Percentiles rank a stretch among this genome's conserved stretches.
These are phyloP conservation scores for Diorhabda elongata DNA, from an alignment of 1,140 invertebrate genomes.

Conservation along the genomic window DNA sequence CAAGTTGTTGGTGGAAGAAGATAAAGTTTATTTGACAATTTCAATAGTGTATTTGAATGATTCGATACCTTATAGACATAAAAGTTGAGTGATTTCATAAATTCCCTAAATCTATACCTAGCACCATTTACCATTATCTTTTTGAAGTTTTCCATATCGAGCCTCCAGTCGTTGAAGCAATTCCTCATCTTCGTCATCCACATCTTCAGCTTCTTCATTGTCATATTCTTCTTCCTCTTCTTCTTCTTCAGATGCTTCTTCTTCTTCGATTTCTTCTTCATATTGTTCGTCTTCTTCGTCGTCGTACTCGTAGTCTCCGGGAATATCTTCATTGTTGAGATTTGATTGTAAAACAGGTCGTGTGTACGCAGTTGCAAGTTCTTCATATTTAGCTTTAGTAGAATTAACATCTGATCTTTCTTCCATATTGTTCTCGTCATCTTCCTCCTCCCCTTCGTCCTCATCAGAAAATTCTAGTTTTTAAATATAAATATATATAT, in stretches of 20 bases:
- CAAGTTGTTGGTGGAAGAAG: too few species aligned
- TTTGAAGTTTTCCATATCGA: not conserved
- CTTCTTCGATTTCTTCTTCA: not conserved
- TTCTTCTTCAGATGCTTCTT: not conserved
- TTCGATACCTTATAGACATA: too few species aligned
- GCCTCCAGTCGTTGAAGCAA: not conserved
- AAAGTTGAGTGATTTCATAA: too few species aligned
- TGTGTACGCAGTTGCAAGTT: not conserved
- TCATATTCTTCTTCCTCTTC: slow-evolving; percentile 4
- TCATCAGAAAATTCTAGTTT: not conserved
- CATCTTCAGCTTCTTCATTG: not conserved
- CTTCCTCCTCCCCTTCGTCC: not conserved
- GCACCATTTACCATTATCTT: not conserved
- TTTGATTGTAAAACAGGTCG: not conserved
- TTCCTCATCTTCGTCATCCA: not conserved
- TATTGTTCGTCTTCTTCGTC: not conserved
- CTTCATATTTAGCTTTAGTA: not conserved
- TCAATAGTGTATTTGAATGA: too few species aligned
- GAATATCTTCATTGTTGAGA: not conserved
- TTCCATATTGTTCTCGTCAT: not conserved
- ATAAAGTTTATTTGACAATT: too few species aligned
- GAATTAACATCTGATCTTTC: not conserved
- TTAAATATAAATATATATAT: not conserved
- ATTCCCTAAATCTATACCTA: too few species aligned
- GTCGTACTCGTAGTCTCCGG: not conserved